A percentile compares a stretch with the other conserved stretches of the same genome.
Evolutionary conservation across 1,140 invertebrate species (phyloP).

Genomic region (Sitodiplosis mosellana): DNA sequence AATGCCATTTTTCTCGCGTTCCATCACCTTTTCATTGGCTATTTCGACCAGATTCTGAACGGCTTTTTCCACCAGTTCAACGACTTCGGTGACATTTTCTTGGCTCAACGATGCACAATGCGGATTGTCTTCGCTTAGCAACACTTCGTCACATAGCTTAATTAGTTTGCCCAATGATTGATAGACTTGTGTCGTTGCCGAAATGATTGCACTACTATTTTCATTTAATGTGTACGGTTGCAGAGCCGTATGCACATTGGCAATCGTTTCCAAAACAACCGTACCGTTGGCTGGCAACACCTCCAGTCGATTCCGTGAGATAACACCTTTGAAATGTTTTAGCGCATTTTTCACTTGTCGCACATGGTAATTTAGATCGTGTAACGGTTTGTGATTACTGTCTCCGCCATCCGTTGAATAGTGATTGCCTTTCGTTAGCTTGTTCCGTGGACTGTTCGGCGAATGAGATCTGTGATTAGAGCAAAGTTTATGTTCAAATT

Average conservation of each 20-base stretch:
- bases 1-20: constrained; percentile 24
- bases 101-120: constrained; percentile 40
- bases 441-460: constrained; percentile 35
- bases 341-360: constrained; percentile 57
- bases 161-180: constrained; percentile 71
- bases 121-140: constrained; percentile 44
- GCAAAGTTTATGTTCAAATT: not conserved
- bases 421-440: constrained; percentile 23
- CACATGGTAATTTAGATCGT: constrained; percentile 40
- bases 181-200: constrained; percentile 71
- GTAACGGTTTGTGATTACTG: constrained; percentile 33
- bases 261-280: constrained; percentile 77
- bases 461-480: constrained; percentile 31
- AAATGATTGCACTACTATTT: constrained; percentile 39
- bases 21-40: constrained; percentile 43
- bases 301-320: constrained; percentile 77
- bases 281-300: constrained; percentile 84
- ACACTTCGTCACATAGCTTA: constrained; percentile 72
- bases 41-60: constrained; percentile 48
- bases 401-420: constrained; percentile 10
- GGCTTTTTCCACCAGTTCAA: constrained; percentile 57
- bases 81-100: constrained; percentile 59
- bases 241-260: constrained; percentile 63
- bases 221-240: constrained; percentile 44
- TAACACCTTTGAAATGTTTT: constrained; percentile 76